Evolutionary conservation across 1,140 invertebrate species (phyloP), one percentile per base, ranked within the genome.

Genomic region (Heliconius nattereri): DNA sequence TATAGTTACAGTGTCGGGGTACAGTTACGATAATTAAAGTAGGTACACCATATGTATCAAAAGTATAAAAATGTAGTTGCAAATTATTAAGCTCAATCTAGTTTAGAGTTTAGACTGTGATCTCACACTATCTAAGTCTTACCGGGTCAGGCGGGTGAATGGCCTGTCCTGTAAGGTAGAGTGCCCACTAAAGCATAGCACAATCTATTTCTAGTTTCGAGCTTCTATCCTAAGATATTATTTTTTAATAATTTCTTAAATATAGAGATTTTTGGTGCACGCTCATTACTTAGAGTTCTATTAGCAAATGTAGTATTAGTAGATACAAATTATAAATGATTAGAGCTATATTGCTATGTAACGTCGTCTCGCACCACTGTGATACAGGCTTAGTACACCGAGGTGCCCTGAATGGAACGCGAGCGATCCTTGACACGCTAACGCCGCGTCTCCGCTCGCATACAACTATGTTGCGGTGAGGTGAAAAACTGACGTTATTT

Each of bases 361-460:
- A 72, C 20, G 29, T 72, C 32, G 71, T 20, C 16, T 37, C 13
- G 20, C 23, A 23, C 19, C 35, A 9, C 19, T 72, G 35, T 72
- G 71, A 72, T 40, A 72, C 32, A 40, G n/a, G 20, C 71, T 23
- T 72, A 37, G 37, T 26, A 26, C 60, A 29, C 60, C 75, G 45
- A 40, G 13, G 49, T 54, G 78, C 32, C 73, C 74, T 76, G 78
- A 71, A 80, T 79, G 78, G 57, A 70, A 82, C 81, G 76, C 81
- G 78, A 79, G 72, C 75, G 75, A 85, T 80, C 81, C 84, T 85
- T 85, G 84, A 85, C 84, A 83, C 78, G 83, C 54, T 82, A 81
- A 77, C 76, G 54, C 60, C 73, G 70, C 75, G 77, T 78, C 71
- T 75, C 66, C 70, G 70, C 78, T 73, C 54, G 52, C 52, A 57